Percentiles rank a stretch among this genome's conserved stretches.
Evolutionary conservation across 2,888 invertebrate genomes (phyloP).

Genomic region (Lycocerus yunnanus): DNA sequence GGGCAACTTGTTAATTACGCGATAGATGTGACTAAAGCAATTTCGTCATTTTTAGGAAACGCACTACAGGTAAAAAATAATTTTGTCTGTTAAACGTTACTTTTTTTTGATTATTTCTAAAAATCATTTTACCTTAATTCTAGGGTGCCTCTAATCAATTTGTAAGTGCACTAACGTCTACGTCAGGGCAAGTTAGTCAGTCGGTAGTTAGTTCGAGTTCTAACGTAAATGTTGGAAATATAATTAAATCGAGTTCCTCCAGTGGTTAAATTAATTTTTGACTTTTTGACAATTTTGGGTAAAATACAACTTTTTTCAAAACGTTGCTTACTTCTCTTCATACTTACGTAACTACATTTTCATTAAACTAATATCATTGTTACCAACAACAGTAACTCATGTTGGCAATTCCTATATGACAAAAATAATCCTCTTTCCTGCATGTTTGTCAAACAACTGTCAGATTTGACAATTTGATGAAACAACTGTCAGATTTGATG

Average conservation of each 20-base stretch:
- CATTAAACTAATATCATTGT: neutral
- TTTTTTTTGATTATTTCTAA: neutral
- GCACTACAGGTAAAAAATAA: constrained; percentile 73
- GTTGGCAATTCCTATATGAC: neutral
- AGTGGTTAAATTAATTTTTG: constrained; percentile 26
- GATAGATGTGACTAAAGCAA: constrained; percentile 76
- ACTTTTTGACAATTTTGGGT: neutral
- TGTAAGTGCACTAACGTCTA: constrained; percentile 39
- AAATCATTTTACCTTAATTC: constrained; percentile 28
- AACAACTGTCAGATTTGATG: too few relatives aligned
- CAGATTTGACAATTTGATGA: too few relatives aligned
- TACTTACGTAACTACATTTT: neutral
- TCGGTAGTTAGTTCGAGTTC: constrained; percentile 31
- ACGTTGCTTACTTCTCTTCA: neutral
- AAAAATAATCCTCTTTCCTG: too few relatives aligned
- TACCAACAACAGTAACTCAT: neutral
- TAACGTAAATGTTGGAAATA: constrained; percentile 4
- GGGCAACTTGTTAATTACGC: constrained; percentile 70
- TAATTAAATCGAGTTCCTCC: constrained; percentile 26
- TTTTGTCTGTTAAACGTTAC: neutral
- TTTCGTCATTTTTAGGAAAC: constrained; percentile 77
- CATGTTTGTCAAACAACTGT: neutral
- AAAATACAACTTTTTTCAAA: neutral
- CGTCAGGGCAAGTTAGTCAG: constrained; percentile 37
- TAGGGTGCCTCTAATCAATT: constrained; percentile 46